Conservation (phyloP, 2,113 vertebrate species). For the Apistogramma diplotaenia region DNA sequence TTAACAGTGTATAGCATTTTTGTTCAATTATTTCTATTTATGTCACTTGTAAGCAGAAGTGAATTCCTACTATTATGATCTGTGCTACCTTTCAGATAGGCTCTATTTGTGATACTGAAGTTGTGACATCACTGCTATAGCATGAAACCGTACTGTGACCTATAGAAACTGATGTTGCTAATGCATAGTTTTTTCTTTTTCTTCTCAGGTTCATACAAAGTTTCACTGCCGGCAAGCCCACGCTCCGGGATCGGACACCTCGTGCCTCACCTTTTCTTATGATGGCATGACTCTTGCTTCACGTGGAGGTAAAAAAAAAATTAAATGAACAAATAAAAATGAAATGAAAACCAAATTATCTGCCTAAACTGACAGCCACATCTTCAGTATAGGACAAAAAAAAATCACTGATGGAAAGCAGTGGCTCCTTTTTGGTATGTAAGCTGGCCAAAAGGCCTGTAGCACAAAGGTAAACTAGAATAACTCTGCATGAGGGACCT, state of each 20-base stretch:
- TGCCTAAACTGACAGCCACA: neutral
- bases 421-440: neutral
- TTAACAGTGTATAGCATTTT: neutral
- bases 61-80: neutral
- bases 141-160: neutral
- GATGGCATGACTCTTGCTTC: constrained; percentile 88
- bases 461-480: constrained; percentile 20
- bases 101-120: neutral
- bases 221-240: constrained; percentile 96
- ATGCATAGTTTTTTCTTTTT: neutral
- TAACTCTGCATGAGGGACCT: constrained; percentile 11
- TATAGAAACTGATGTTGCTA: neutral
- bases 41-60: neutral
- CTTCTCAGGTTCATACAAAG: constrained; percentile 90
- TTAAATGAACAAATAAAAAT: neutral
- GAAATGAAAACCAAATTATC: neutral
- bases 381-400: neutral
- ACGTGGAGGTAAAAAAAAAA: constrained; percentile 83
- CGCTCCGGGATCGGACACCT: constrained; percentile 85
- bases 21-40: neutral
- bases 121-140: neutral
- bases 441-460: constrained; percentile 1
- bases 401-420: neutral
- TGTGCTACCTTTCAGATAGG: neutral
- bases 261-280: constrained; percentile 91